A percentile compares a stretch with the other conserved stretches of the same genome.
Evolutionary conservation across 2,888 invertebrate genomes (phyloP).

Genomic region (Monochamus alternatus): DNA sequence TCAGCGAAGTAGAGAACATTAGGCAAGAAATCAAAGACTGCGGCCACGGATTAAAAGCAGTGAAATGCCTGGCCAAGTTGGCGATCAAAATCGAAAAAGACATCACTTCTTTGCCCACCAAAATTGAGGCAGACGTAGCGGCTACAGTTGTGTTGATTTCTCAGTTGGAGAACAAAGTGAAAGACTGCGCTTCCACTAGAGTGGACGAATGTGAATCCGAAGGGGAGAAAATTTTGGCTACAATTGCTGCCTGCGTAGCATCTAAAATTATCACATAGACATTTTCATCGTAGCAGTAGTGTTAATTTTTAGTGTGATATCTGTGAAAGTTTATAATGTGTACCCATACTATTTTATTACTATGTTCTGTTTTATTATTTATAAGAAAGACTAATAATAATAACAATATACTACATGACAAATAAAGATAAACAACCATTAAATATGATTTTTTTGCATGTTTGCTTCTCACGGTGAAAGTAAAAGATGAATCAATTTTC

Average conservation of each 20-base stretch:
- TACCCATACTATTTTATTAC: too few relatives aligned
- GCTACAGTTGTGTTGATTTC: neutral
- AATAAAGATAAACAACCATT: too few relatives aligned
- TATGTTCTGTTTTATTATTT: too few relatives aligned
- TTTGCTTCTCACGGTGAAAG: too few relatives aligned
- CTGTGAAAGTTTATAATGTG: too few relatives aligned
- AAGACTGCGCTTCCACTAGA: neutral
- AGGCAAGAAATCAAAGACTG: conserved; percentile 41
- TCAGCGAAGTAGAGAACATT: conserved; percentile 38
- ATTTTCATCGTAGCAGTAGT: too few relatives aligned
- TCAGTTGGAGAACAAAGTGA: conserved; percentile 12
- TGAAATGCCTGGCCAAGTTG: conserved; percentile 41
- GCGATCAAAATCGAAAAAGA: conserved; percentile 36
- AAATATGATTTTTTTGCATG: too few relatives aligned
- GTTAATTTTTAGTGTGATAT: too few relatives aligned
- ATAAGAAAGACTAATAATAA: too few relatives aligned
- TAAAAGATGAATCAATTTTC: too few relatives aligned
- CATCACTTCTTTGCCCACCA: conserved; percentile 24
- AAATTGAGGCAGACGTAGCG: conserved; percentile 10
- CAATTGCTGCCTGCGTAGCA: conserved; percentile 11
- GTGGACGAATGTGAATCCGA: neutral
- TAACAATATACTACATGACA: too few relatives aligned
- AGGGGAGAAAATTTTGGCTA: neutral
- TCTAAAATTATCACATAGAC: neutral
- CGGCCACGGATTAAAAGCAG: conserved; percentile 30